Evolutionary conservation across 2,888 invertebrate species (phyloP), one percentile per base, ranked within the genome.

Genomic region (Melanargia galathea): DNA sequence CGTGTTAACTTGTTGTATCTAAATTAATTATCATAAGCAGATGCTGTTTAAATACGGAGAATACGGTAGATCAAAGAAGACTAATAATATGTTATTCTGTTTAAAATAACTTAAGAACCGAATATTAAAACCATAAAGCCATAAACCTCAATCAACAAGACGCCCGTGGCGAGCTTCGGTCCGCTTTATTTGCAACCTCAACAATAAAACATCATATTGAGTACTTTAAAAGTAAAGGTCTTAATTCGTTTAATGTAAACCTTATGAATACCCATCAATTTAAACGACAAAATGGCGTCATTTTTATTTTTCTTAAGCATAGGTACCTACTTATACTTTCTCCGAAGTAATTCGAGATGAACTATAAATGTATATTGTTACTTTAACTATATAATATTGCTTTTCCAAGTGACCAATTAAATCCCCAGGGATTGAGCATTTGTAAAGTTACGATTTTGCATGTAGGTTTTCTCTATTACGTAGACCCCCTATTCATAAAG

Each of bases 231-330:
- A 54, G 58, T 62, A 62, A 58, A 58, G 33, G 40, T 54, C 54
- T 65, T 61, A 57, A 65, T 65, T 61, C 62, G 61, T 61, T 56
- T n/a, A 60, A 61, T 16, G 54, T 38, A 18, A 48, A 48, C 55
- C 46, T 56, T 64, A 61, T 66, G 61, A 66, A 58, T 62, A 54
- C 18, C 49, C 43, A 54, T 60, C 40, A 20, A 58, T 63, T 54
- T 61, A 16, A 26, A 18, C 49, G 59, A 35, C 35, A 52, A 58
- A 60, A 35, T 59, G 35, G 59, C 16, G 24, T 46, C 18, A 58
- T 54, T 54, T 20, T 61, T 61, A 26, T 5, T n/a, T n/a, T n/a
- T n/a, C n/a, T n/a, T n/a, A n/a, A n/a, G n/a, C n/a, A n/a, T n/a
- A n/a, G n/a, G n/a, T 20, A 10, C 1, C 20, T 35, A 30, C 18